These are phyloP conservation scores for human (Homo sapiens) DNA, from an alignment of 2,113 vertebrate species.

Conservation along the genomic window GRCh38 chr21:23334001-23334500, in stretches of 20 bases:
- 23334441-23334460: not conserved
- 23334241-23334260: not conserved
- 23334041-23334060: not conserved
- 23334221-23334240: not conserved
- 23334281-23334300: not conserved
- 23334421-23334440: not conserved
- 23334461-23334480: not conserved
- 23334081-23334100: not conserved
- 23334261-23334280: not conserved
- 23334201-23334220: not conserved
- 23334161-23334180: not conserved
- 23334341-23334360: not conserved
- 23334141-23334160: not conserved
- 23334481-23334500: not conserved
- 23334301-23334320: not conserved
- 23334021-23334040: not conserved
- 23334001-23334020: not conserved
- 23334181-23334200: not conserved
- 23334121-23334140: not conserved
- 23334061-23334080: not conserved
- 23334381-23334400: not conserved
- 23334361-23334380: not conserved
- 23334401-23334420: not conserved
- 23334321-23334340: not conserved
- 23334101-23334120: not conserved